Conservation (phyloP, 2,888 invertebrate species). For the Cryptophagus acutangulus region DNA sequence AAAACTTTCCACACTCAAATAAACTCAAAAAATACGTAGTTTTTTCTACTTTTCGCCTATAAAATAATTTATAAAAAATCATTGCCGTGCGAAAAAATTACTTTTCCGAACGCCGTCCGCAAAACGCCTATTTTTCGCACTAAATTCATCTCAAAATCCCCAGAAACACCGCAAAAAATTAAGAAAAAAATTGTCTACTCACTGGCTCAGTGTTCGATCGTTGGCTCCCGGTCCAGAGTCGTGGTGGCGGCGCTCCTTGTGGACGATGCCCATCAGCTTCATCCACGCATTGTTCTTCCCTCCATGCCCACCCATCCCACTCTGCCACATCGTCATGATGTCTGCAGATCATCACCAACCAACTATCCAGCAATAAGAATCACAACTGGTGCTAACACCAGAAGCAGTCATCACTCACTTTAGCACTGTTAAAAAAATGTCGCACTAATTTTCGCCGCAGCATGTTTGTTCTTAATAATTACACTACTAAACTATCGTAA, state of each 20-base stretch:
- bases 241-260: slow-evolving; percentile 68
- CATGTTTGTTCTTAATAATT: not conserved
- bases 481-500: slow-evolving; percentile 25
- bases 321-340: slow-evolving; percentile 72
- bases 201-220: slow-evolving; percentile 66
- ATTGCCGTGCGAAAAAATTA: too few species aligned
- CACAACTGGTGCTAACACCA: slow-evolving; percentile 17
- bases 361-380: slow-evolving; percentile 18
- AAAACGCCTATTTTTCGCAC: too few species aligned
- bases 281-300: slow-evolving; percentile 76
- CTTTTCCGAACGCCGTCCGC: too few species aligned
- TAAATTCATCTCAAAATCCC: too few species aligned
- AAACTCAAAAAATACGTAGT: too few species aligned
- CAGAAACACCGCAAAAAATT: too few species aligned
- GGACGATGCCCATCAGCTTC: slow-evolving; percentile 77
- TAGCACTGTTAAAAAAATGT: not conserved
- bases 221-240: slow-evolving; percentile 57
- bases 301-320: slow-evolving; percentile 70
- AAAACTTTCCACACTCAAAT: too few species aligned
- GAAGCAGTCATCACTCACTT: not conserved
- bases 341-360: slow-evolving; percentile 38
- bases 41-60: too few species aligned
- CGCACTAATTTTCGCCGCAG: not conserved
- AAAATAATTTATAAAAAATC: too few species aligned
- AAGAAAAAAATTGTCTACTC: too few species aligned